Evolutionary conservation across 2,113 vertebrate species (phyloP).

Genomic region (Calyptomena viridis): DNA sequence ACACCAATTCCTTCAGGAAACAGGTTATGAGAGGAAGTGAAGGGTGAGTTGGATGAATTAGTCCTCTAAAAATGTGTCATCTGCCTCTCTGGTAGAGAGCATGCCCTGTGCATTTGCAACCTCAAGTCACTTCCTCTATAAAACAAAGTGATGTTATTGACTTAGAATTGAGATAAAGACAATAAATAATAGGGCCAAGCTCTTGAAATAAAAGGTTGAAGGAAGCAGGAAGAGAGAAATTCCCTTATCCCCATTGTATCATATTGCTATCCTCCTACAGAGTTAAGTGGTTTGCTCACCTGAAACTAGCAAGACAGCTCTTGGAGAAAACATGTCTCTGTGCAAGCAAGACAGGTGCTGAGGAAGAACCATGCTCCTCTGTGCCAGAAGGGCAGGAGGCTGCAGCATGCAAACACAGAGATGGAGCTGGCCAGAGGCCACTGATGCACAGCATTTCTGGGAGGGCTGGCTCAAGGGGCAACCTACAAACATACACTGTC

Average conservation of each 20-base stretch:
- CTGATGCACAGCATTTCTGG: not conserved
- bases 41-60: not conserved
- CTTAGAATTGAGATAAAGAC: not conserved
- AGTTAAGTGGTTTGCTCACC: not conserved
- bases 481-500: not conserved
- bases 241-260: not conserved
- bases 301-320: not conserved
- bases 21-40: not conserved
- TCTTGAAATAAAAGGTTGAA: not conserved
- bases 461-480: not conserved
- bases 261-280: not conserved
- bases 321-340: not conserved
- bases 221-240: not conserved
- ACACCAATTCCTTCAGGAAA: not conserved
- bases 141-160: not conserved
- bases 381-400: not conserved
- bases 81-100: not conserved
- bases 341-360: not conserved
- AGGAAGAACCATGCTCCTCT: not conserved
- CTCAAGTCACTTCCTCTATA: not conserved
- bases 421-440: not conserved
- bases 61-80: not conserved
- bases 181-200: not conserved
- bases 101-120: not conserved
- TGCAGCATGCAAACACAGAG: constrained; percentile 11